Percentiles rank a stretch among this genome's conserved stretches.
phyloP scores from a whole-genome alignment of 2,888 invertebrate genomes.

The Nineta flava region DNA sequence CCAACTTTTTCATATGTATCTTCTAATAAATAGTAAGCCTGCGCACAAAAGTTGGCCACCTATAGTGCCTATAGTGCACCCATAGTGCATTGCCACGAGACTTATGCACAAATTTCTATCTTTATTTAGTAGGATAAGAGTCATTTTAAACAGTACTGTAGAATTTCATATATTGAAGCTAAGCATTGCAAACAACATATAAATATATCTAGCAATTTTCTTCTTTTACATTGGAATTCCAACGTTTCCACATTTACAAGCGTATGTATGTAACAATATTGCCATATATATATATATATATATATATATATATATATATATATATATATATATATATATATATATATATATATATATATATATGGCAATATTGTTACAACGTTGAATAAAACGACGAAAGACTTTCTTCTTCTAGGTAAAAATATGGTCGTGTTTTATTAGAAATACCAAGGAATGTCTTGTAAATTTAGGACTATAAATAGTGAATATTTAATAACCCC shows the following conservation, averaged over 20 bases:
- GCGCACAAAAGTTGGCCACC: too few relatives aligned
- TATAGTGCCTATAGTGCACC: too few relatives aligned
- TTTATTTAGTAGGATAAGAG: too few relatives aligned
- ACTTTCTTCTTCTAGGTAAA: conserved; percentile 1
- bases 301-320: not conserved
- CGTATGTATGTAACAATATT: not conserved
- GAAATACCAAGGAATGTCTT: conserved; percentile 4
- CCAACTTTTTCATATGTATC: too few relatives aligned
- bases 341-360: not conserved
- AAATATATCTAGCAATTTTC: too few relatives aligned
- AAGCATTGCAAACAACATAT: too few relatives aligned
- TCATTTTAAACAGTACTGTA: too few relatives aligned
- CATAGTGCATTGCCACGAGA: too few relatives aligned
- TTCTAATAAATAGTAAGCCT: too few relatives aligned
- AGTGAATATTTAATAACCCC: conserved; percentile 2
- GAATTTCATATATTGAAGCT: too few relatives aligned
- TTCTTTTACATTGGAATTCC: too few relatives aligned
- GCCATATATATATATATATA: not conserved
- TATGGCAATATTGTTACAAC: not conserved
- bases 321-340: not conserved
- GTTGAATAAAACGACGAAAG: not conserved
- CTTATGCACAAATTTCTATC: too few relatives aligned
- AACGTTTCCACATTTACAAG: not conserved
- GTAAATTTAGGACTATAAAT: conserved; percentile 2
- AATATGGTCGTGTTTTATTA: conserved; percentile 7